phyloP scores from a whole-genome alignment of 2,113 vertebrate genomes.

The Trichomycterus rosablanca region DNA sequence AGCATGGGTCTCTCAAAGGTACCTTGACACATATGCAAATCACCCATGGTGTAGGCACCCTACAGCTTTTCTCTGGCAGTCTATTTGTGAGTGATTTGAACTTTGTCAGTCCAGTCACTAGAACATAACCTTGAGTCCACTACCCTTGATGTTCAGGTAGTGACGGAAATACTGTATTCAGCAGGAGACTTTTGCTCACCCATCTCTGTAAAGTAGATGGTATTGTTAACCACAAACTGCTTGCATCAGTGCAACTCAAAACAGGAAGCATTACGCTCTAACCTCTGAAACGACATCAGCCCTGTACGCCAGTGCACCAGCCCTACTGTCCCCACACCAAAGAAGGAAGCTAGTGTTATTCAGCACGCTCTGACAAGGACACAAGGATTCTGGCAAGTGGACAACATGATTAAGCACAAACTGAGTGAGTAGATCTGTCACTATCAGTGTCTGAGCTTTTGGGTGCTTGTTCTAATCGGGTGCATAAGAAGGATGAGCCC shows the following conservation, averaged over 20 bases:
- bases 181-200: background rate
- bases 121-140: no score
- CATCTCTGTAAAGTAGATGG: background rate
- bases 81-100: no score
- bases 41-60: no score
- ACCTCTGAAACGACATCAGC: constrained; percentile 21
- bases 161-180: no score
- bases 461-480: background rate
- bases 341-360: background rate
- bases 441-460: constrained; percentile 5
- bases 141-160: no score
- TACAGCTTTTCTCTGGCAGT: no score
- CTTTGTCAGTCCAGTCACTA: no score
- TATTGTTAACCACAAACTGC: background rate
- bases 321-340: constrained; percentile 13
- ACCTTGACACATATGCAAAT: no score
- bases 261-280: constrained; percentile 58
- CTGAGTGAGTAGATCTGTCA: constrained; percentile 47
- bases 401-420: constrained; percentile 55
- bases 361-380: no score
- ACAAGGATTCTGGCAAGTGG: background rate
- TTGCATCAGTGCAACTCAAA: constrained; percentile 22
- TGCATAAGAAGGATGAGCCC: no score
- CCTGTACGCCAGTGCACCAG: constrained; percentile 5
- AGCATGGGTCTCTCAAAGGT: no score